Evolutionary conservation across 2,113 vertebrate species (phyloP), one percentile per base, ranked within the genome.

Genomic region (Psephotus haematonotus): DNA sequence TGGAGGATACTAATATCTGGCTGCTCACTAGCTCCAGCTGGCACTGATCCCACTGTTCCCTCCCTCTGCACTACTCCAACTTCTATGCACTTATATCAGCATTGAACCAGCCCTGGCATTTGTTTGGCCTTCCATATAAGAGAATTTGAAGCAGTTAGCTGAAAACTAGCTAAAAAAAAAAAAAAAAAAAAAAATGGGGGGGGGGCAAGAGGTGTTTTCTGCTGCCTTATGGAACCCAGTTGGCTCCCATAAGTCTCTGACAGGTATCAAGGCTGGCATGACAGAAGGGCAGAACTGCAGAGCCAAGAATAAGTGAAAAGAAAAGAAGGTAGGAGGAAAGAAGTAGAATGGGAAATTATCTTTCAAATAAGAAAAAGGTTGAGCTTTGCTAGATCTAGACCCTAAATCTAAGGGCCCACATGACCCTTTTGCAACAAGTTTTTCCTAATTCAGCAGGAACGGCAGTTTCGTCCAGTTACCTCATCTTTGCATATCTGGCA

Each of bases 141-240:
- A 70, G 50, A 82, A 89, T 43, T 24, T 4, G 5, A 44, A 82
- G 15, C 43, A 53, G 17, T 46, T 70, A 86, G 17, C 8, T 82
- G 69, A 91, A 90, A 91, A 86, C 14, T 35, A 83, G 24, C 5
- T 55, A 0, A 1, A 35, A 49, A 74, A 33, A n/a, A 46, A 19
- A 59, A 35, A n/a, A 25, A 3, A 2, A 7, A 11, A 9, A 13
- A 35, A 35, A 59, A 7, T n/a, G n/a, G n/a, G 3, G 8, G 5
- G 6, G 18, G 12, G 3, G 11, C 2, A 57, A 6, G 3, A 17
- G 4, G 3, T 33, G 17, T 49, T 68, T 82, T 47, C n/a, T 83
- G 14, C 67, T 74, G 46, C 24, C 7, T 84, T 89, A 20, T 37
- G 53, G 10, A 77, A 80, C n/a, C 53, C 14, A 12, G 3, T 1